Percentiles rank a stretch among this genome's conserved stretches.
phyloP scores from a whole-genome alignment of 2,888 invertebrate genomes.

The Chloroclysta siterata region DNA sequence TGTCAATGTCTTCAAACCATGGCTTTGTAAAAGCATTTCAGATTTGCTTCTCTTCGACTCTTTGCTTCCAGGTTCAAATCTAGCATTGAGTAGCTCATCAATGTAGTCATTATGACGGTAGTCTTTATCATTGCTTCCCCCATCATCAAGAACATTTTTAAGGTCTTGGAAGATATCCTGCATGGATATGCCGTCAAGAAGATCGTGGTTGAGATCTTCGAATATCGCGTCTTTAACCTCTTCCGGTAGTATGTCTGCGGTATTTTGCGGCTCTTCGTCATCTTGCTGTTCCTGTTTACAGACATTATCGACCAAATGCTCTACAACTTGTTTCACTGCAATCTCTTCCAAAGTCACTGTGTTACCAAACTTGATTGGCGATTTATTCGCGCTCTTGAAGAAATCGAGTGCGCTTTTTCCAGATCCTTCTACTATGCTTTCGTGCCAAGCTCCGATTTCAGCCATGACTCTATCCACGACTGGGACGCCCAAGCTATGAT shows the following conservation, averaged over 20 bases:
- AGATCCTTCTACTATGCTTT: conserved; percentile 70
- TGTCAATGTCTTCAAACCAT: conserved; percentile 78
- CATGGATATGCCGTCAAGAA: conserved; percentile 93
- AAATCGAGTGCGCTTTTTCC: conserved; percentile 67
- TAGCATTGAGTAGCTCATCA: conserved; percentile 83
- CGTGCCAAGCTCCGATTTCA: conserved; percentile 88
- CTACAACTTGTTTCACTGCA: conserved; percentile 85
- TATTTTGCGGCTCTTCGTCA: conserved; percentile 91
- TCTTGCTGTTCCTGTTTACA: conserved; percentile 88
- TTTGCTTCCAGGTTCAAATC: conserved; percentile 78
- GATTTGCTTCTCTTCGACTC: conserved; percentile 88
- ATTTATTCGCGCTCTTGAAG: conserved; percentile 72
- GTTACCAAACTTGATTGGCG: conserved; percentile 77
- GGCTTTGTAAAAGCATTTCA: conserved; percentile 84
- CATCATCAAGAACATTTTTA: conserved; percentile 82
- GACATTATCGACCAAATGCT: conserved; percentile 84
- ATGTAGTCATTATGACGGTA: conserved; percentile 82
- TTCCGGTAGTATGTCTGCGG: conserved; percentile 92
- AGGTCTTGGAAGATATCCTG: conserved; percentile 92
- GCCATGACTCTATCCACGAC: conserved; percentile 87
- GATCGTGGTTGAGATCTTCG: conserved; percentile 92
- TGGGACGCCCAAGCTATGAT: conserved; percentile 88
- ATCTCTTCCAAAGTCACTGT: conserved; percentile 80
- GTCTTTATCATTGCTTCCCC: conserved; percentile 77
- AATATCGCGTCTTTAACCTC: conserved; percentile 94